phyloP scores from a whole-genome alignment of 2,888 invertebrate genomes.

The Orgyia antiqua region DNA sequence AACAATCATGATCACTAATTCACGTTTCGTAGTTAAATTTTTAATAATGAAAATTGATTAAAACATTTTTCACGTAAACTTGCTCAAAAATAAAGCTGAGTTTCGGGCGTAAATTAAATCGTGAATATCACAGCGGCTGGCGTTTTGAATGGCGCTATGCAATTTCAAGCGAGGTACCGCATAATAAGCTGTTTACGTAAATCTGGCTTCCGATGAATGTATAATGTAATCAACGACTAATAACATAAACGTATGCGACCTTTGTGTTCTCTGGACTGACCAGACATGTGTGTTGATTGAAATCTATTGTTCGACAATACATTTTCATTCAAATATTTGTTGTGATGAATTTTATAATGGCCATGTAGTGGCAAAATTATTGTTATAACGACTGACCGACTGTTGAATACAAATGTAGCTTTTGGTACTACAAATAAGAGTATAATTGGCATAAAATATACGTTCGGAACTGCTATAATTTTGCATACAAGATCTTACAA shows the following conservation, averaged over 20 bases:
- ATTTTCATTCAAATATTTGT: not conserved
- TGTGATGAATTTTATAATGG: too few species aligned
- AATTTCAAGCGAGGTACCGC: conserved; percentile 41
- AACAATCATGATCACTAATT: conserved; percentile 13
- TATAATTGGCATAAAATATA: too few species aligned
- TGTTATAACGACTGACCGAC: too few species aligned
- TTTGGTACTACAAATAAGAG: too few species aligned
- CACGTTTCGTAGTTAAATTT: conserved; percentile 20
- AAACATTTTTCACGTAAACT: conserved; percentile 36
- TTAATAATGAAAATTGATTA: conserved; percentile 47
- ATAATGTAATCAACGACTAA: conserved; percentile 64
- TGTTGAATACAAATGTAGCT: too few species aligned
- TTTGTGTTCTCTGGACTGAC: conserved; percentile 15
- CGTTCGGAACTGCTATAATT: too few species aligned
- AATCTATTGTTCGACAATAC: conserved; percentile 7
- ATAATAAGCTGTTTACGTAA: conserved; percentile 61
- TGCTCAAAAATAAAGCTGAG: conserved; percentile 34
- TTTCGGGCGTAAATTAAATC: conserved; percentile 45
- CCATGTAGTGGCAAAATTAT: too few species aligned
- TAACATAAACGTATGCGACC: conserved; percentile 36
- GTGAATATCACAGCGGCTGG: conserved; percentile 36
- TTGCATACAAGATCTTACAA: too few species aligned
- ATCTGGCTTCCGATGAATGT: conserved; percentile 64
- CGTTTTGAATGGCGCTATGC: conserved; percentile 34
- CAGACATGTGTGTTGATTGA: conserved; percentile 18